Conservation (phyloP, 2,888 invertebrate species). For the Drosophila lacicola region DNA sequence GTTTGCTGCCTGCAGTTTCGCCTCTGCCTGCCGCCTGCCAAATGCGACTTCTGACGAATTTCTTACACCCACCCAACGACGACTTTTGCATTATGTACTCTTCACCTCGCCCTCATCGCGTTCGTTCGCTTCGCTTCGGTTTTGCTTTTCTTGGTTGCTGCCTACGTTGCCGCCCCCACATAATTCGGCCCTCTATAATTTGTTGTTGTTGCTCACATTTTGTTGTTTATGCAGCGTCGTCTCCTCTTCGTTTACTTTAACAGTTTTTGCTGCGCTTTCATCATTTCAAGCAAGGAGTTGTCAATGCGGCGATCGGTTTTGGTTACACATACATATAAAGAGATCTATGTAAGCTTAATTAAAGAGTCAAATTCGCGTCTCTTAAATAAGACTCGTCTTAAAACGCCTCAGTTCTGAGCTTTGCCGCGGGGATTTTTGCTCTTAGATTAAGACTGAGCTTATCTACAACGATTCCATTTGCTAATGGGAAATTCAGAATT, state of each 20-base stretch:
- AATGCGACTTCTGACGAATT: constrained; percentile 69
- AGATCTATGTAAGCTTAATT: neutral
- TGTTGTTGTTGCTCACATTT: constrained; percentile 45
- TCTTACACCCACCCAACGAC: constrained; percentile 73
- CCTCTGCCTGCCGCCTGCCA: constrained; percentile 18
- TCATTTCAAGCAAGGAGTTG: constrained; percentile 51
- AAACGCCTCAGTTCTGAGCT: neutral
- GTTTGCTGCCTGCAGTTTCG: constrained; percentile 43
- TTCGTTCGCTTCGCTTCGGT: constrained; percentile 15
- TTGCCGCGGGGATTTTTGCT: neutral
- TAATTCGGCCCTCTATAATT: constrained; percentile 59
- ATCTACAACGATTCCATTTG: too few relatives aligned
- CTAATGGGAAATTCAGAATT: neutral
- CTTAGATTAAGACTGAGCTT: neutral
- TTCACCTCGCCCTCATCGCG: constrained; percentile 3
- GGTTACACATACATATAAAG: constrained; percentile 1
- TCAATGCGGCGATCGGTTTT: constrained; percentile 41
- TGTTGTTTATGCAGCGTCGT: constrained; percentile 46
- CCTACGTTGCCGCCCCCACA: constrained; percentile 72
- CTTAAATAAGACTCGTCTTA: neutral
- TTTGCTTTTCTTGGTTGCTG: constrained; percentile 39
- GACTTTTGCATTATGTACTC: constrained; percentile 60
- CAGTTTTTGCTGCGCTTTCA: constrained; percentile 57
- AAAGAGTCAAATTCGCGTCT: neutral
- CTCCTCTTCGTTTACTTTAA: constrained; percentile 55